phyloP scores from a whole-genome alignment of 2,888 invertebrate genomes.

The Plagodis dolabraria region DNA sequence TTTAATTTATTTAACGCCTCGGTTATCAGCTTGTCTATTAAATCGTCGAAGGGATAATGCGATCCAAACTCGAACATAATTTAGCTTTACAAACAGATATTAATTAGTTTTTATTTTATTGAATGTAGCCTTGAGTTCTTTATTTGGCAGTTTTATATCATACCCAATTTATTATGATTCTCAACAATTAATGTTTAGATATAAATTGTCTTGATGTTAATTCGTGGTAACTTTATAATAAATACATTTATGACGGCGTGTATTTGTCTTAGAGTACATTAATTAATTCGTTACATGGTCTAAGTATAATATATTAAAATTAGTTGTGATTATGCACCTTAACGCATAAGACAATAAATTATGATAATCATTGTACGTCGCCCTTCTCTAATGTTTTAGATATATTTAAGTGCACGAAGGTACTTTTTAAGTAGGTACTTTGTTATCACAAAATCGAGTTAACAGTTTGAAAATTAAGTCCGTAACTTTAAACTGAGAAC shows the following conservation, averaged over 20 bases:
- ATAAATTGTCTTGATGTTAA: slow-evolving; percentile 41
- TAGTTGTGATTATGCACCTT: slow-evolving; percentile 58
- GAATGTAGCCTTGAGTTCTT: slow-evolving; percentile 35
- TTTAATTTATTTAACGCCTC: slow-evolving; percentile 84
- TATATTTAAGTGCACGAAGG: slow-evolving; percentile 10
- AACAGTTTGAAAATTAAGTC: slow-evolving; percentile 24
- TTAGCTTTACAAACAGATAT: slow-evolving; percentile 50
- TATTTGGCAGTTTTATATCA: neutral
- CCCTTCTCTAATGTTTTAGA: slow-evolving; percentile 31
- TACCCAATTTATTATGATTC: neutral
- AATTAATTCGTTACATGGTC: slow-evolving; percentile 64
- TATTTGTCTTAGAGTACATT: slow-evolving; percentile 67
- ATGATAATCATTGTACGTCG: slow-evolving; percentile 34
- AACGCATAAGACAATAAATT: slow-evolving; percentile 53
- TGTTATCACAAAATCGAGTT: slow-evolving; percentile 12
- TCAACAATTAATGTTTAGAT: too few species aligned
- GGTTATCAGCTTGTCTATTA: slow-evolving; percentile 81
- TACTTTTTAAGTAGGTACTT: slow-evolving; percentile 9
- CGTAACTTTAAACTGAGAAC: slow-evolving; percentile 22
- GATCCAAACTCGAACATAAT: slow-evolving; percentile 75
- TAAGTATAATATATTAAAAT: slow-evolving; percentile 69
- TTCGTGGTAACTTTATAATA: slow-evolving; percentile 47
- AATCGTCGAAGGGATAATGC: slow-evolving; percentile 77
- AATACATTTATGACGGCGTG: slow-evolving; percentile 51
- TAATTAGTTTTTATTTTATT: slow-evolving; percentile 61